These are phyloP conservation scores for Enteromius paludinosus DNA, from an alignment of 2,797 vertebrate genomes.

Conservation along the genomic window DNA sequence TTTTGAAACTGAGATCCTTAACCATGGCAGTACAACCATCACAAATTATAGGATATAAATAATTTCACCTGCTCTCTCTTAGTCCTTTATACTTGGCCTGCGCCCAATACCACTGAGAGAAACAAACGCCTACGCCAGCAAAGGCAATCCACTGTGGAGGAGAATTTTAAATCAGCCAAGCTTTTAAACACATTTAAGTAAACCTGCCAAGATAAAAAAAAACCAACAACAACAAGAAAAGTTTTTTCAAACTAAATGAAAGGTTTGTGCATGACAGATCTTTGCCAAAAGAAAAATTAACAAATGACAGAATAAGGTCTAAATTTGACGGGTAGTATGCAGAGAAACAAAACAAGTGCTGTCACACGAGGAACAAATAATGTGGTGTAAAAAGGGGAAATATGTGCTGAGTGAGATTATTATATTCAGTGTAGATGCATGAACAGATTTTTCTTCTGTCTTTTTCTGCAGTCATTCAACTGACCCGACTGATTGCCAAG, in stretches of 20 bases:
- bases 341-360: not conserved
- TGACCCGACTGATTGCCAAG: not conserved
- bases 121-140: slow-evolving; percentile 10
- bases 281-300: not conserved
- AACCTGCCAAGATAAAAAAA: not conserved
- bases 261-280: not conserved
- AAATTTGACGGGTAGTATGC: not conserved
- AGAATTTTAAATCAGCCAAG: slow-evolving; percentile 27
- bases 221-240: not conserved
- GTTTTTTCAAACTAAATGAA: not conserved
- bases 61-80: slow-evolving; percentile 20
- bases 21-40: not conserved
- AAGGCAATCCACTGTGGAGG: slow-evolving; percentile 1
- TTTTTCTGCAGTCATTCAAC: not conserved
- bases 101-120: not conserved
- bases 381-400: no score
- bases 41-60: slow-evolving; percentile 17
- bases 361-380: not conserved
- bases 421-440: not conserved
- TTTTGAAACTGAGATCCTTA: not conserved
- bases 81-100: slow-evolving; percentile 10
- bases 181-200: slow-evolving; percentile 41
- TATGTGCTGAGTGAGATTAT: not conserved
- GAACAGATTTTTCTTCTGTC: not conserved
- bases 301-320: slow-evolving; percentile 4